phyloP scores from a whole-genome alignment of 2,113 vertebrate species.

The cattle (Bos taurus) region ARS-UCD2.0 NC_037345.1:11919001-11919500 shows the following conservation, averaged over 20 bases:
- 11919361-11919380: not conserved
- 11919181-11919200: not conserved
- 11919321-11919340: not conserved
- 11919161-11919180: not conserved
- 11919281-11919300: too few species aligned
- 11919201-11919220: fast-evolving
- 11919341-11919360: not conserved
- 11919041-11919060: not conserved
- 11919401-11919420: not conserved
- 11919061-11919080: not conserved
- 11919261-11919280: too few species aligned
- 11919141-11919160: not conserved
- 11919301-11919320: too few species aligned
- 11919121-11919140: not conserved
- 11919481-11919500: not conserved
- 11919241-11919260: not conserved
- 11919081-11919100: not conserved
- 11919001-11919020: not conserved
- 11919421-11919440: not conserved
- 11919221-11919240: not conserved
- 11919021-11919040: not conserved
- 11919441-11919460: not conserved
- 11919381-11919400: fast-evolving
- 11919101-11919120: not conserved
- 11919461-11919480: not conserved